Percentiles rank a stretch among this genome's conserved stretches.
Evolutionary conservation across 1,140 invertebrate species (phyloP).

Genomic region (Eulimnadia texana): DNA sequence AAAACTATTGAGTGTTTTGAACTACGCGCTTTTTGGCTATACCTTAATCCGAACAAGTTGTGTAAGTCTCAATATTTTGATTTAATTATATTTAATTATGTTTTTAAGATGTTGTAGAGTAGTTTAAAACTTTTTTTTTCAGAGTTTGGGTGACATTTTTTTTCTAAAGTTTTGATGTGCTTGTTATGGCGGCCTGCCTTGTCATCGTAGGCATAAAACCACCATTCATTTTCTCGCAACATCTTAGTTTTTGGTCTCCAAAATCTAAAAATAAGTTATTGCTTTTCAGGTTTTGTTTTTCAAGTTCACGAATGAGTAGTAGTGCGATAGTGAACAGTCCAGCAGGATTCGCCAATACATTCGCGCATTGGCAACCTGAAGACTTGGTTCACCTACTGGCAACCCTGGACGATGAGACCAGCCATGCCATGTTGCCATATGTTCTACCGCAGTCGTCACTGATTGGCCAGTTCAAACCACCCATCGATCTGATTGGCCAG

Average conservation of each 20-base stretch:
- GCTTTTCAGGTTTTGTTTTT: neutral
- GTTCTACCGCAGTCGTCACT: neutral
- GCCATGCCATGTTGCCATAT: neutral
- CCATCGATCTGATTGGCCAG: neutral
- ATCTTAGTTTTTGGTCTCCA: neutral
- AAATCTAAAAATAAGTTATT: neutral
- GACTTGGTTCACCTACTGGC: conserved; percentile 8
- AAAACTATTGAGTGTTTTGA: no score
- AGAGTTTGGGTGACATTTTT: no score
- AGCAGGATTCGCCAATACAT: no score
- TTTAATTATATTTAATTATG: no score
- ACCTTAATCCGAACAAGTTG: no score
- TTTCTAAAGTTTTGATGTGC: no score
- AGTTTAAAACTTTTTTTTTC: no score
- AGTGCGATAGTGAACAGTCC: conserved; percentile 3
- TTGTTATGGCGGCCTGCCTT: no score
- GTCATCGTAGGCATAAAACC: neutral
- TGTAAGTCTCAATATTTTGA: no score
- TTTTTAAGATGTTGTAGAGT: no score
- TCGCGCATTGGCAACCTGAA: conserved; percentile 3
- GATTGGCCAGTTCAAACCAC: neutral
- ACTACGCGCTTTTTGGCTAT: no score
- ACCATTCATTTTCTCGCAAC: neutral
- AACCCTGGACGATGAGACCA: conserved; percentile 6
- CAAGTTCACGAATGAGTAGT: conserved; percentile 6